These are phyloP conservation scores for Leptobrachium ailaonicum DNA, from an alignment of 2,113 vertebrate species.

Conservation along the genomic window DNA sequence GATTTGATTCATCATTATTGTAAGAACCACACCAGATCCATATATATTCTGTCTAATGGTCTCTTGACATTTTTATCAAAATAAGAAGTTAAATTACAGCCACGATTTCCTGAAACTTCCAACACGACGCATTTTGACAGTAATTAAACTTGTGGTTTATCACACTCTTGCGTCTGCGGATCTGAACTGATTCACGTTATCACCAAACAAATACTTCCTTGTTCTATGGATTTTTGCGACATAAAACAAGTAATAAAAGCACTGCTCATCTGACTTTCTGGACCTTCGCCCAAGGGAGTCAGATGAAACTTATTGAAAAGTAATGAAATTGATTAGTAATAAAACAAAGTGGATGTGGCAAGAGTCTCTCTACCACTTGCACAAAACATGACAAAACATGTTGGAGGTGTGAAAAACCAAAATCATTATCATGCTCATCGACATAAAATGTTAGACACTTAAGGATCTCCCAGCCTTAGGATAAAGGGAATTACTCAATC, in stretches of 20 bases:
- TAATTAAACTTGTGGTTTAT: constrained; percentile 2
- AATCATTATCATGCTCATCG: too few species aligned
- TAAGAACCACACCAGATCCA: too few species aligned
- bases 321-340: background rate
- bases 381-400: background rate
- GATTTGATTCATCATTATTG: too few species aligned
- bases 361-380: background rate
- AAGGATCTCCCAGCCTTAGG: too few species aligned
- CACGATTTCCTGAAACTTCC: background rate
- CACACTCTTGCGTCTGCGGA: background rate
- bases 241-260: constrained; percentile 16
- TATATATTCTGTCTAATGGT: too few species aligned
- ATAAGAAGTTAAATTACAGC: constrained; percentile 25
- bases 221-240: constrained; percentile 10
- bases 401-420: too few species aligned
- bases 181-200: background rate
- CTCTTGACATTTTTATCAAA: background rate
- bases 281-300: constrained; percentile 9
- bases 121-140: background rate
- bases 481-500: too few species aligned
- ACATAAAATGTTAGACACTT: too few species aligned
- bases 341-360: background rate
- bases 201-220: background rate
- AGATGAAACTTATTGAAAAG: background rate
- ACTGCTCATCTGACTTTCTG: constrained; percentile 18